These are phyloP conservation scores for Catocala fraxini DNA, from an alignment of 2,888 invertebrate species.

Conservation along the genomic window DNA sequence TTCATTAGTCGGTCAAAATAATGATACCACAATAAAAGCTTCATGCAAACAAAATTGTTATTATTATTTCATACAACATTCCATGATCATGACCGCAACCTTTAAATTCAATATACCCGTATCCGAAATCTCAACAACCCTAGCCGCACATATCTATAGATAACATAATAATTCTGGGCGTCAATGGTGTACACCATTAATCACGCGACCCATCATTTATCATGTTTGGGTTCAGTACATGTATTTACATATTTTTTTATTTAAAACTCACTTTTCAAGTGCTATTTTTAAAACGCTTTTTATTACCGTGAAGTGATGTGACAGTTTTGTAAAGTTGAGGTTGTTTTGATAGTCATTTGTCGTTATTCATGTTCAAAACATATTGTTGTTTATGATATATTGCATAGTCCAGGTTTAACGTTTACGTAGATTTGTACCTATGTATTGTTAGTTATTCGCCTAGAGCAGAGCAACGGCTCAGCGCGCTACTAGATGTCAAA, in stretches of 20 bases:
- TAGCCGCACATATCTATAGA: conserved; percentile 4
- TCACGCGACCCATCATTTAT: conserved; percentile 56
- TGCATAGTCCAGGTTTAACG: neutral
- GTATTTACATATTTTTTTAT: conserved; percentile 64
- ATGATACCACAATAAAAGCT: no score
- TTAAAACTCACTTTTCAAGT: conserved; percentile 36
- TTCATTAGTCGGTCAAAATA: no score
- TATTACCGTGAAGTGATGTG: conserved; percentile 55
- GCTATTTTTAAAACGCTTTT: conserved; percentile 35
- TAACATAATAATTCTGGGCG: conserved; percentile 28
- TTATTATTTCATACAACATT: neutral
- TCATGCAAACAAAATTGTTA: neutral
- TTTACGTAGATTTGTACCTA: no score
- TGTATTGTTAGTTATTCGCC: no score
- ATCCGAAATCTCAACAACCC: conserved; percentile 11
- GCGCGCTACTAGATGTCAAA: no score
- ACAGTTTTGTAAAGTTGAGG: conserved; percentile 36
- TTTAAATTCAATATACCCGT: neutral
- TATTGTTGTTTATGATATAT: conserved; percentile 1
- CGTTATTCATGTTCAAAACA: neutral
- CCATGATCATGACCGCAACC: neutral
- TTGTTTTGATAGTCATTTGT: conserved; percentile 5
- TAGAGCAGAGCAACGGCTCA: no score
- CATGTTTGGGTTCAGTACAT: conserved; percentile 56
- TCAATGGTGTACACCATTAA: conserved; percentile 42